A percentile compares a stretch with the other conserved stretches of the same genome.
Evolutionary conservation across 2,888 invertebrate species (phyloP).

Genomic region (Aricia artaxerxes): DNA sequence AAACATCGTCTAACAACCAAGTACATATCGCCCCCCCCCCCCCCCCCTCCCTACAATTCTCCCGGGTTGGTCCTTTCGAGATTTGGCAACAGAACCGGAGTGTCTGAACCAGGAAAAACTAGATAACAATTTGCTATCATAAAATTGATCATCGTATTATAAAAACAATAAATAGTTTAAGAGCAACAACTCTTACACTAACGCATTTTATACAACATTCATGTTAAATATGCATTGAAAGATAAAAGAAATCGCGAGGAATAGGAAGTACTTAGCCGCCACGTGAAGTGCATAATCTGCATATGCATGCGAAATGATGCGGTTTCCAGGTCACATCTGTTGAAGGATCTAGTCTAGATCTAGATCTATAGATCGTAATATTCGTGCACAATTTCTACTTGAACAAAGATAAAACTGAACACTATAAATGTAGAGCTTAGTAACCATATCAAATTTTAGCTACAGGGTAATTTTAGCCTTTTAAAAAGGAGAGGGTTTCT

Average conservation of each 20-base stretch:
- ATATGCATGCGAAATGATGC: conserved; percentile 4
- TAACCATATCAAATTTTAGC: no score
- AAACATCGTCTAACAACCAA: no score
- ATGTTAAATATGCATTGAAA: conserved; percentile 10
- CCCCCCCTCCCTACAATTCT: no score
- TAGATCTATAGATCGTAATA: not conserved
- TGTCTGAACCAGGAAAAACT: no score
- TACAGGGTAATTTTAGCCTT: conserved; percentile 39
- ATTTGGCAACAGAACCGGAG: no score
- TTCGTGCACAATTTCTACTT: not conserved
- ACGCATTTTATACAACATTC: not conserved
- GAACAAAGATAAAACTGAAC: not conserved
- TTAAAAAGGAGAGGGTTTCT: no score
- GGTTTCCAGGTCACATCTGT: conserved; percentile 17
- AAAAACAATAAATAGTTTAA: no score
- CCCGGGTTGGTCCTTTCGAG: no score
- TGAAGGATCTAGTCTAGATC: not conserved
- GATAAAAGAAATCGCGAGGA: not conserved
- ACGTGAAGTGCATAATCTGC: conserved; percentile 1
- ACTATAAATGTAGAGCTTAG: no score
- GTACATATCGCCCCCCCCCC: no score
- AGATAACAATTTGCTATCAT: no score
- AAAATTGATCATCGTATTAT: no score
- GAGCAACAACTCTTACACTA: not conserved
- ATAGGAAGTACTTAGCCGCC: not conserved